Conservation (phyloP, 2,797 vertebrate species). For the Phataginus tetradactyla region DNA sequence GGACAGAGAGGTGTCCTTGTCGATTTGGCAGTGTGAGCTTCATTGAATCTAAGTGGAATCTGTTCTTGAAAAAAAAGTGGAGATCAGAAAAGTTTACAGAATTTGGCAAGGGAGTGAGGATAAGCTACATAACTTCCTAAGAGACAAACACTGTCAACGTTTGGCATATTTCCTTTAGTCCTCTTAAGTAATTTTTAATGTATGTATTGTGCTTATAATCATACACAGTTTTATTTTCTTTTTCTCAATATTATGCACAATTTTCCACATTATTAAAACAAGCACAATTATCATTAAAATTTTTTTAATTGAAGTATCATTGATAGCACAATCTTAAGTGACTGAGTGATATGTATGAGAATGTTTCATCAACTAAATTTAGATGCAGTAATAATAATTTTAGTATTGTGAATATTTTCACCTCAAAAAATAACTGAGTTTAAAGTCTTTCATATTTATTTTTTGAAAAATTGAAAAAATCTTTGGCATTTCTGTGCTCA, state of each 20-base stretch:
- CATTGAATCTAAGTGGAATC: background rate
- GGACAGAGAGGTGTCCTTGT: background rate
- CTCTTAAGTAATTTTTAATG: background rate
- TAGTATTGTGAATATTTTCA: background rate
- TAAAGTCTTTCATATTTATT: background rate
- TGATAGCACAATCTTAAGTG: background rate
- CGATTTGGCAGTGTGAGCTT: background rate
- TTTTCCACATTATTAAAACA: background rate
- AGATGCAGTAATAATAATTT: background rate
- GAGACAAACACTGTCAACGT: background rate
- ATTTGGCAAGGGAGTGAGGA: background rate
- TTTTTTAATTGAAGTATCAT: background rate
- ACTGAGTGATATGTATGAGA: background rate
- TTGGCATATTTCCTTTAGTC: background rate
- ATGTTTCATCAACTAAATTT: slow-evolving; percentile 6
- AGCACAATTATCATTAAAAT: background rate
- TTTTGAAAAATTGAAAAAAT: slow-evolving; percentile 27
- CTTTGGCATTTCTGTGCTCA: background rate
- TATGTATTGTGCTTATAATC: background rate
- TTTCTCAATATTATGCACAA: background rate
- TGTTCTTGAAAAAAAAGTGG: background rate
- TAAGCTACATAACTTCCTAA: background rate
- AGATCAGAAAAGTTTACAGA: background rate
- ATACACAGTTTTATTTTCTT: background rate
- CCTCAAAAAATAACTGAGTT: background rate